Evolutionary conservation across 2,888 invertebrate species (phyloP), one percentile per base, ranked within the genome.

Genomic region (Portevinia maculata): DNA sequence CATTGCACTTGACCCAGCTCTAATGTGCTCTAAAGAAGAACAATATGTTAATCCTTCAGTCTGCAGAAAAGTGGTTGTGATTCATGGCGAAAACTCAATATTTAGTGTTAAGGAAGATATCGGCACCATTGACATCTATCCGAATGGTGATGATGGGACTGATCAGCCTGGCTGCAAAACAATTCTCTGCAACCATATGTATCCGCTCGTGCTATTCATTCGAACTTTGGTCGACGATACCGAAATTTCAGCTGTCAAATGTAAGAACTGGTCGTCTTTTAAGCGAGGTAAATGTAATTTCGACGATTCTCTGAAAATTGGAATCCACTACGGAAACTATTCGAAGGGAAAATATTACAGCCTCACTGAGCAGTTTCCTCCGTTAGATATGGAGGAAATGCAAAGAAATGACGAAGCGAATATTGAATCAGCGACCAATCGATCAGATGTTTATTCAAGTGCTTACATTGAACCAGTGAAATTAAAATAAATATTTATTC

Each of bases 51-150:
- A 84, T 0, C 86, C 86, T 2, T 32, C 39, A 8, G 86, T 87
- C 0, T 11, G 34, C 7, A 13, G 53, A 0, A 86, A 88, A 0
- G 90, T 89, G 1, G 85, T 89, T 3, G 87, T 88, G 1, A 59
- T 89, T 19, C 89, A 89, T 59, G 90, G 89, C 0, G 90, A 89
- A 64, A 89, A 89, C 0, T 88, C 89, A 73, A 79, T 85, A 0
- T 89, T 88, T 57, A 89, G 89, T 0, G 87, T 88, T 1, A 85
- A 88, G 4, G 71, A 86, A n/a, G 85, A 86, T 0, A 19, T 88
- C 11, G 89, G 89, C 0, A 88, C 88, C 30, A 85, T 89, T 1
- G 89, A 89, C 28, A 87, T 89, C 19, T 89, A 89, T 84, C 89
- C 89, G 4, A 89, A 89, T 84, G 90, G 89, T n/a, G 87, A 88